Percentiles rank a stretch among this genome's conserved stretches.
Conservation (phyloP, 2,113 vertebrate species). For the Sinocyclocheilus anshuiensis region DNA sequence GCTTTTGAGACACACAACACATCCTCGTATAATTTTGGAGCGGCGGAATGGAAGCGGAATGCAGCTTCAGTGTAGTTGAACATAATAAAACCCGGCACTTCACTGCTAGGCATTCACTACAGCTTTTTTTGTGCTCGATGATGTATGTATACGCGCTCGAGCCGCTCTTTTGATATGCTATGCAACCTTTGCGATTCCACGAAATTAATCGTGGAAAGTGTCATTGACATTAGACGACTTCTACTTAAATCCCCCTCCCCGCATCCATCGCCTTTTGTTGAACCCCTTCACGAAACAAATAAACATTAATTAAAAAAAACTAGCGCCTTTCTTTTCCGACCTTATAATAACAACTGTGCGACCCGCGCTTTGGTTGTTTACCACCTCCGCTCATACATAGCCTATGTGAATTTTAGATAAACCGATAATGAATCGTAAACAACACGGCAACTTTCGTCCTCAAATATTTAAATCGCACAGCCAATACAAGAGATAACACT, state of each 20-base stretch:
- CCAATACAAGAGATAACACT: not conserved
- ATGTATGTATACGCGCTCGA: constrained; percentile 25
- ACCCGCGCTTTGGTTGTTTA: constrained; percentile 59
- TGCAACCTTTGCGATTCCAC: not conserved
- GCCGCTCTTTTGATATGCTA: not conserved
- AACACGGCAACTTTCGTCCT: constrained; percentile 60
- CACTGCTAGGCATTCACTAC: constrained; percentile 23
- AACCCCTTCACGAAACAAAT: constrained; percentile 1
- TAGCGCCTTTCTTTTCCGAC: constrained; percentile 50
- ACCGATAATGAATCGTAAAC: constrained; percentile 51
- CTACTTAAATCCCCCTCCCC: not conserved
- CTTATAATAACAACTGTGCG: constrained; percentile 50
- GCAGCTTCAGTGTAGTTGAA: constrained; percentile 31
- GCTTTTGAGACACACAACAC: constrained; percentile 38
- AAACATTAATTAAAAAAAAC: not conserved
- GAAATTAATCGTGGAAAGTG: constrained; percentile 19
- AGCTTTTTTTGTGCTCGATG: constrained; percentile 41
- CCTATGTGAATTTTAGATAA: constrained; percentile 49
- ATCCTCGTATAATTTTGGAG: constrained; percentile 27
- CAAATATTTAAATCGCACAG: constrained; percentile 29
- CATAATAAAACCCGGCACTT: constrained; percentile 45
- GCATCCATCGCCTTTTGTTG: constrained; percentile 27
- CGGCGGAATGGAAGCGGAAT: constrained; percentile 41
- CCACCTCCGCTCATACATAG: constrained; percentile 28
- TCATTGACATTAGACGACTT: constrained; percentile 19